These are phyloP conservation scores for Plutomurus gul DNA, from an alignment of 1,140 invertebrate species.

Conservation along the genomic window DNA sequence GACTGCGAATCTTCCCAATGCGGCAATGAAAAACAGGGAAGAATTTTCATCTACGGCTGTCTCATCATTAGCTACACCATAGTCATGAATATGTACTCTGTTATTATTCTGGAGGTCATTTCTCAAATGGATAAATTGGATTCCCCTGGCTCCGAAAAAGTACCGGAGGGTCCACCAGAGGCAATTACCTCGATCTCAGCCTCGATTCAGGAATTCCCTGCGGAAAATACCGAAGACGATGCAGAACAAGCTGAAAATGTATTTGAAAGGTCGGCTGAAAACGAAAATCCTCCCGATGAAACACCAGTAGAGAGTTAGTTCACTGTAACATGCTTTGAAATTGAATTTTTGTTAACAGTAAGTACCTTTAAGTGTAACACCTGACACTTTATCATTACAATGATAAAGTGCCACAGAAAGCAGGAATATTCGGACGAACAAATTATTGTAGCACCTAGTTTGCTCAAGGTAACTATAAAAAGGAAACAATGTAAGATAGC, in stretches of 20 bases:
- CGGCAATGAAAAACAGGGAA: not conserved
- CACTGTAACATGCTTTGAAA: no score
- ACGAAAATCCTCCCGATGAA: not conserved
- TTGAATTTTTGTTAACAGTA: no score
- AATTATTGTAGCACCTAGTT: no score
- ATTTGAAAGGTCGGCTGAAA: not conserved
- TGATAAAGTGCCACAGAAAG: no score
- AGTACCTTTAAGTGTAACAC: no score
- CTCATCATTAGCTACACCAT: not conserved
- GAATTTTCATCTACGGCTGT: not conserved
- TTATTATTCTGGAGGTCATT: not conserved
- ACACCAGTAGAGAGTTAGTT: not conserved
- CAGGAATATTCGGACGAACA: no score
- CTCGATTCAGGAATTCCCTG: not conserved
- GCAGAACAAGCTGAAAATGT: not conserved
- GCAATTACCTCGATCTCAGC: not conserved
- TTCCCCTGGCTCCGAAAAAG: not conserved
- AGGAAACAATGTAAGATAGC: no score
- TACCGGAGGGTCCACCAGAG: not conserved
- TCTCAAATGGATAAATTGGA: not conserved
- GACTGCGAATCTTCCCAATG: not conserved
- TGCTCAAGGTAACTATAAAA: no score
- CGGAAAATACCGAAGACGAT: not conserved
- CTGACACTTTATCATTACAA: no score
- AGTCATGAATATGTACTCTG: not conserved